Percentiles rank a stretch among this genome's conserved stretches.
phyloP scores from a whole-genome alignment of 2,797 vertebrate species.

The Chanos chanos region DNA sequence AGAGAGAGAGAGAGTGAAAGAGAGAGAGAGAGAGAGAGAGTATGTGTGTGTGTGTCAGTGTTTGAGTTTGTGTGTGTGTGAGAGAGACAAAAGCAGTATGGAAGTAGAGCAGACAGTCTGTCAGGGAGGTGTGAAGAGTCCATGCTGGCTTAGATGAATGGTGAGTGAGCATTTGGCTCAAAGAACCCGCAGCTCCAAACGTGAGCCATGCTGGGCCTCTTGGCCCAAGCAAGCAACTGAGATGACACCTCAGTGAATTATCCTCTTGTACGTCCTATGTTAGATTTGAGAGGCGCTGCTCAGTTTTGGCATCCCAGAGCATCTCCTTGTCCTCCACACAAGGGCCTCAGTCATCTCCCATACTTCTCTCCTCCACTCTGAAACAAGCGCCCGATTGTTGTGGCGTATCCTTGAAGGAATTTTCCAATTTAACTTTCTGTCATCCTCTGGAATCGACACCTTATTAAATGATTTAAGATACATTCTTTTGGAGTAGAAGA shows the following conservation, averaged over 20 bases:
- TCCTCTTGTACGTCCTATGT: conserved; percentile 52
- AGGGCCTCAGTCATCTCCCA: conserved; percentile 5
- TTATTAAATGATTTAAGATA: conserved; percentile 61
- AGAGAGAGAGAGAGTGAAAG: no score
- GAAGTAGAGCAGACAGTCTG: conserved; percentile 65
- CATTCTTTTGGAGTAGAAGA: conserved; percentile 39
- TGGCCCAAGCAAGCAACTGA: conserved; percentile 25
- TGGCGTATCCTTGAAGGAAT: conserved; percentile 57
- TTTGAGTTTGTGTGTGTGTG: no score
- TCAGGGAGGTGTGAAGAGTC: conserved; percentile 56
- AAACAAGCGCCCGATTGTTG: conserved; percentile 65
- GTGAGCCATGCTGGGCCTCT: neutral
- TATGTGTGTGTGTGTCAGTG: no score
- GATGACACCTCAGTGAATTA: conserved; percentile 45
- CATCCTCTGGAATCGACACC: conserved; percentile 58
- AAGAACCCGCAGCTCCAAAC: conserved; percentile 47
- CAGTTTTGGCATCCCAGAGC: conserved; percentile 40
- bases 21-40: no score
- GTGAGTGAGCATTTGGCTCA: conserved; percentile 38
- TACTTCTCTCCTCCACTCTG: neutral
- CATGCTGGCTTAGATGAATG: conserved; percentile 34
- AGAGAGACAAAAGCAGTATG: conserved; percentile 36
- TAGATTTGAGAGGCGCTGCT: conserved; percentile 54
- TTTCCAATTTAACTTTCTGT: conserved; percentile 65
- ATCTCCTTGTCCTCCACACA: conserved; percentile 13